A percentile compares a stretch with the other conserved stretches of the same genome.
These are phyloP conservation scores for Paracentrotus lividus DNA, from an alignment of 53 echinoderm and acorn worm species.

Conservation along the genomic window DNA sequence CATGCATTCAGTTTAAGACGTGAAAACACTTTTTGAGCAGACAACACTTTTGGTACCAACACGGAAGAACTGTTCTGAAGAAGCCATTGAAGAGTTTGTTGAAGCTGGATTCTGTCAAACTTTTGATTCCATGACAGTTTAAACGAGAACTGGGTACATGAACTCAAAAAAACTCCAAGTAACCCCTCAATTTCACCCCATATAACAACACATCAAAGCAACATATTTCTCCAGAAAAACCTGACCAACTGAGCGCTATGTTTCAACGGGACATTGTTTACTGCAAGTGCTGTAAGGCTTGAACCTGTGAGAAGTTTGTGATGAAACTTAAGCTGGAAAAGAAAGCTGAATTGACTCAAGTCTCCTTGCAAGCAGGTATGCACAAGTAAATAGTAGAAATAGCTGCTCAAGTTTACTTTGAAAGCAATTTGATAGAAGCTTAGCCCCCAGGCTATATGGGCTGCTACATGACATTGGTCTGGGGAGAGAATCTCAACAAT, in stretches of 20 bases:
- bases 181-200: not conserved
- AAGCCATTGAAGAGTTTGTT: not conserved
- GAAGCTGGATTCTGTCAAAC: not conserved
- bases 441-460: not conserved
- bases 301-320: not conserved
- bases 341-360: conserved; percentile 7
- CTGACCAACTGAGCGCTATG: not conserved
- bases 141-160: not conserved
- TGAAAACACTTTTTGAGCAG: not conserved
- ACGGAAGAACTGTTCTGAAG: not conserved
- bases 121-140: not conserved
- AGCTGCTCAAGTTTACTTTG: conserved; percentile 11
- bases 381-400: conserved; percentile 33
- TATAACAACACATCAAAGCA: not conserved
- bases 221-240: not conserved
- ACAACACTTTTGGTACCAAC: not conserved
- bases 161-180: not conserved
- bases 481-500: not conserved
- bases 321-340: conserved; percentile 2
- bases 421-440: conserved; percentile 28
- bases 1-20: not conserved
- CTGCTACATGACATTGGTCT: conserved; percentile 17
- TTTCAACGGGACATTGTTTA: not conserved
- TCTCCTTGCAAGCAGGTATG: not conserved
- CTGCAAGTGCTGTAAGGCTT: not conserved